Conservation (phyloP, 2,113 vertebrate genomes). For the Phodopus roborovskii region DNA sequence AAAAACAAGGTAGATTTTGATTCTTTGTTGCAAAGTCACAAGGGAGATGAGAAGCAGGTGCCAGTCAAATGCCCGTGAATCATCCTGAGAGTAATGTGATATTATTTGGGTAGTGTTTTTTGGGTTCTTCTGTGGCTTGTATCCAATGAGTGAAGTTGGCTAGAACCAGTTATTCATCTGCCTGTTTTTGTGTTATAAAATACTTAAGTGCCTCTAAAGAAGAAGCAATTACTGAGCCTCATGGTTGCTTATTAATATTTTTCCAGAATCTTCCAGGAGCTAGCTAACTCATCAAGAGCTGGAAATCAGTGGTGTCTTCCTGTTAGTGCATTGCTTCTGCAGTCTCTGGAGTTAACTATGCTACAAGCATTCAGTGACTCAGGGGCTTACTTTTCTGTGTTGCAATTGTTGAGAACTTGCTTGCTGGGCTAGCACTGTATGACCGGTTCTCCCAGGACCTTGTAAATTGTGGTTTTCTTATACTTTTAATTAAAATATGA, state of each 20-base stretch:
- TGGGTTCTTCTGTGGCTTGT: constrained; percentile 24
- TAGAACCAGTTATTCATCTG: background rate
- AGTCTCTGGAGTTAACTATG: background rate
- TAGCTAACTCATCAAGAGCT: background rate
- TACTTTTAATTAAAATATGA: background rate
- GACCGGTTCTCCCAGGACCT: constrained; percentile 15
- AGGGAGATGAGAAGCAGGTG: constrained; percentile 14
- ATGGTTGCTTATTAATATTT: background rate
- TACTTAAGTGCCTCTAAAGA: background rate
- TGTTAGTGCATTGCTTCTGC: background rate
- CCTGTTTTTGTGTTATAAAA: constrained; percentile 52
- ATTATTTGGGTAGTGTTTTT: constrained; percentile 1
- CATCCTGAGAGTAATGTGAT: constrained; percentile 14
- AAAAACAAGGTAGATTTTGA: constrained; percentile 23
- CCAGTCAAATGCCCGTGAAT: background rate
- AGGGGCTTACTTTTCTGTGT: background rate
- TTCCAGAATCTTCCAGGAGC: background rate
- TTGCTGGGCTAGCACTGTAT: background rate
- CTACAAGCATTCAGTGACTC: background rate
- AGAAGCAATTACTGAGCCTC: background rate
- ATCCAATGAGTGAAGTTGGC: background rate
- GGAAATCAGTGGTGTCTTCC: background rate
- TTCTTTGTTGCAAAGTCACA: constrained; percentile 30
- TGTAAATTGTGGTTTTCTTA: background rate
- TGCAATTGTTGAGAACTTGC: background rate